A percentile compares a stretch with the other conserved stretches of the same genome.
Conservation (phyloP, 2,888 invertebrate genomes). For the Papilio protenor region DNA sequence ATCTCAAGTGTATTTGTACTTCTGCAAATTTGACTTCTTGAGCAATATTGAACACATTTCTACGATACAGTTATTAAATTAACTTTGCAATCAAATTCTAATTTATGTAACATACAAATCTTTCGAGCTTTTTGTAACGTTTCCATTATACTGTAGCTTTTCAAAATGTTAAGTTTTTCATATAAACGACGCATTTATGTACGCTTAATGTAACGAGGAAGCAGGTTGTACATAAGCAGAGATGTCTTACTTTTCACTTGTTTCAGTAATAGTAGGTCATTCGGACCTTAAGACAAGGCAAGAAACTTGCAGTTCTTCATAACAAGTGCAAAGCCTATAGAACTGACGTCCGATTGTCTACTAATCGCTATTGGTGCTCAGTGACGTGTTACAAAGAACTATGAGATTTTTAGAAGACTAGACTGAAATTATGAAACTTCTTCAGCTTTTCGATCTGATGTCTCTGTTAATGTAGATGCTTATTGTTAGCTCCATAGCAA, state of each 20-base stretch:
- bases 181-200: not conserved
- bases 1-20: conserved; percentile 30
- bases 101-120: not conserved
- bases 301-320: conserved; percentile 25
- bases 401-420: not conserved
- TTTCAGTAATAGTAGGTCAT: conserved; percentile 21
- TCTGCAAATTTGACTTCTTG: not conserved
- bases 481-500: not conserved
- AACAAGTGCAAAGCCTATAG: conserved; percentile 8
- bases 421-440: not conserved
- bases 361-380: conserved; percentile 33
- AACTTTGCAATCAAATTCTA: not conserved
- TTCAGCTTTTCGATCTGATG: not conserved
- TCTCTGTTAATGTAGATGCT: not conserved
- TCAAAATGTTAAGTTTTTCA: not conserved
- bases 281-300: conserved; percentile 22
- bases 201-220: not conserved
- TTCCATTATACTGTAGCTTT: not conserved
- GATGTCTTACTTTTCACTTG: not conserved
- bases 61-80: not conserved
- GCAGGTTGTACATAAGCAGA: not conserved
- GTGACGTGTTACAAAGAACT: conserved; percentile 7
- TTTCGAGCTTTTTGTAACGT: not conserved
- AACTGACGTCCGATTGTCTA: conserved; percentile 29
- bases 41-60: not conserved